A percentile compares a stretch with the other conserved stretches of the same genome.
phyloP scores from a whole-genome alignment of 1,140 invertebrate genomes.

The Hyles vespertilio region DNA sequence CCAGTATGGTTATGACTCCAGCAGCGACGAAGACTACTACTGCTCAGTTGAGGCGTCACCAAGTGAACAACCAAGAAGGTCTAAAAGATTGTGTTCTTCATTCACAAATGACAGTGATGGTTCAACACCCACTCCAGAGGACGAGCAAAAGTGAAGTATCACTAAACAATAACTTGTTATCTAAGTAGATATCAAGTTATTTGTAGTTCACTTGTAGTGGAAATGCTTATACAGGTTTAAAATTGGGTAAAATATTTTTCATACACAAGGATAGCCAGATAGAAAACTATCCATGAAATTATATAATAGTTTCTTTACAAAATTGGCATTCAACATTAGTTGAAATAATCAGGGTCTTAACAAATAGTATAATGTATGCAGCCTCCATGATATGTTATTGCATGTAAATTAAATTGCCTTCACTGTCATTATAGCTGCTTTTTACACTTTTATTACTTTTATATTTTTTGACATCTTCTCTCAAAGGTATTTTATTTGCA shows the following conservation, averaged over 20 bases:
- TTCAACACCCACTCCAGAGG: conserved; percentile 30
- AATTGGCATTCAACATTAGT: no score
- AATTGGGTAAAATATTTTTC: background rate
- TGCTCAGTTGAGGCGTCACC: conserved; percentile 27
- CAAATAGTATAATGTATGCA: no score
- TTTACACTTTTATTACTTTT: no score
- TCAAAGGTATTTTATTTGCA: no score
- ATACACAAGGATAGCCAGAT: background rate
- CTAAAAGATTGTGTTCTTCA: conserved; percentile 33
- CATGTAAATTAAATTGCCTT: no score
- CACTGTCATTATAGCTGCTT: no score
- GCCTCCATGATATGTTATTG: no score
- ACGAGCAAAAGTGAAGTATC: conserved; percentile 19
- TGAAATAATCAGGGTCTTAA: no score
- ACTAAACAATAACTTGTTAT: conserved; percentile 3
- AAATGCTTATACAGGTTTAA: background rate
- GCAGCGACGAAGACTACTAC: conserved; percentile 49
- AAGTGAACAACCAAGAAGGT: conserved; percentile 32
- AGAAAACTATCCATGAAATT: no score
- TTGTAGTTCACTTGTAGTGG: background rate
- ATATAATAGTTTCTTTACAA: no score
- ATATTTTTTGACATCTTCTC: no score
- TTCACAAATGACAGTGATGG: conserved; percentile 40
- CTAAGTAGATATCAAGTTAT: conserved; percentile 8
- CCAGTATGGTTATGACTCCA: conserved; percentile 49